Percentiles rank a stretch among this genome's conserved stretches.
Evolutionary conservation across 2,888 invertebrate genomes (phyloP).

Genomic region (Rhagophthalmus giganteus): DNA sequence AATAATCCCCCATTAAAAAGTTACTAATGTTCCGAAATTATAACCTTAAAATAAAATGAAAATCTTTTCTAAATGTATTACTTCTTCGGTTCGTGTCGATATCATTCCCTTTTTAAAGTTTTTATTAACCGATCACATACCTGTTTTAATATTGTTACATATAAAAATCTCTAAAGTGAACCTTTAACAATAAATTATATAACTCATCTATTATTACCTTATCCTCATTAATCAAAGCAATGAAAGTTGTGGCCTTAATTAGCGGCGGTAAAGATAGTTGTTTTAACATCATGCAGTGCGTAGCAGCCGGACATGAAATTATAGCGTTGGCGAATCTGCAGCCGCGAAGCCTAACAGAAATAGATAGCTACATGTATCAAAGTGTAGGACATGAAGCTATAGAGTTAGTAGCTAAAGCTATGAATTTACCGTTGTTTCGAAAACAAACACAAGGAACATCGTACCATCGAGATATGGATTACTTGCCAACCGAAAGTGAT

Average conservation of each 20-base stretch:
- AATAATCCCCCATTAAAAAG: too few relatives aligned
- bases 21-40: too few relatives aligned
- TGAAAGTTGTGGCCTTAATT: constrained; percentile 86
- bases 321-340: constrained; percentile 95
- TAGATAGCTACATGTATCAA: constrained; percentile 90
- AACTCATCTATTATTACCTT: not conserved
- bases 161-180: not conserved
- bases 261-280: constrained; percentile 99
- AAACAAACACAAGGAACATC: constrained; percentile 83
- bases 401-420: constrained; percentile 87
- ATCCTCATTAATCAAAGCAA: constrained; percentile 50
- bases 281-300: constrained; percentile 98
- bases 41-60: constrained; percentile 6
- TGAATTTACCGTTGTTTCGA: constrained; percentile 88
- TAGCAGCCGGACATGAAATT: constrained; percentile 91
- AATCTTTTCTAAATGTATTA: not conserved
- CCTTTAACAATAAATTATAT: constrained; percentile 6
- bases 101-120: not conserved
- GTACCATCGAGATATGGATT: constrained; percentile 75
- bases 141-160: not conserved
- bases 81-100: not conserved
- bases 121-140: not conserved
- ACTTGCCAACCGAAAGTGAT: constrained; percentile 80
- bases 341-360: constrained; percentile 78
- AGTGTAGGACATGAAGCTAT: constrained; percentile 97